A percentile compares a stretch with the other conserved stretches of the same genome.
phyloP scores from a whole-genome alignment of 2,113 vertebrate species.

The Microcebus ravelobensis region DNA sequence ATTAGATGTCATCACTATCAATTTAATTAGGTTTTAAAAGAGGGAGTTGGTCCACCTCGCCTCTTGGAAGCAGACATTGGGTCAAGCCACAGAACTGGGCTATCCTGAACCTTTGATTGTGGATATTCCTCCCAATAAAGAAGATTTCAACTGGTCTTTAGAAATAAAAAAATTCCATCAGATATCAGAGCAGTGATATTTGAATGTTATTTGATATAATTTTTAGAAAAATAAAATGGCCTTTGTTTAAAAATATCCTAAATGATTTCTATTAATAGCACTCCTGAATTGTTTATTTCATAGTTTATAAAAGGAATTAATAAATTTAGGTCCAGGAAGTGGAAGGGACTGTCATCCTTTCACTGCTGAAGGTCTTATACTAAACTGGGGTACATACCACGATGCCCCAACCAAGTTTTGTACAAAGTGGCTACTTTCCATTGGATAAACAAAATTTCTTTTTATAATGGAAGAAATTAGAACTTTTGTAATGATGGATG shows the following conservation, averaged over 20 bases:
- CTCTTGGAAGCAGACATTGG: not conserved
- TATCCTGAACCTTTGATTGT: not conserved
- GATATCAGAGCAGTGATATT: not conserved
- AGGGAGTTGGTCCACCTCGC: not conserved
- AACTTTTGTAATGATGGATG: not conserved
- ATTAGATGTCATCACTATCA: conserved; percentile 53
- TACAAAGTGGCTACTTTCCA: not conserved
- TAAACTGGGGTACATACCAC: too few species aligned
- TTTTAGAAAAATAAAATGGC: not conserved
- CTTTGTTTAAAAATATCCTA: not conserved
- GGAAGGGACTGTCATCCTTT: not conserved
- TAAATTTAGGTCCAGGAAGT: not conserved
- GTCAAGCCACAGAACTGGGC: not conserved
- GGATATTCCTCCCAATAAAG: not conserved
- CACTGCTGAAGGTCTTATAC: not conserved
- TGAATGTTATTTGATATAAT: conserved; percentile 3
- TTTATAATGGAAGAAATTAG: not conserved
- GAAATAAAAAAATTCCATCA: conserved; percentile 39
- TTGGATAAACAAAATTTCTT: not conserved
- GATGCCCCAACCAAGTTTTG: not conserved
- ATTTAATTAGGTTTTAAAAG: conserved; percentile 58
- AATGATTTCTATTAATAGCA: not conserved
- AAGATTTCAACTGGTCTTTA: not conserved
- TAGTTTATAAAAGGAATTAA: not conserved
- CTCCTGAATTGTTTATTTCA: not conserved